Evolutionary conservation across 1,140 invertebrate species (phyloP).

Genomic region (Pissodes strobi): DNA sequence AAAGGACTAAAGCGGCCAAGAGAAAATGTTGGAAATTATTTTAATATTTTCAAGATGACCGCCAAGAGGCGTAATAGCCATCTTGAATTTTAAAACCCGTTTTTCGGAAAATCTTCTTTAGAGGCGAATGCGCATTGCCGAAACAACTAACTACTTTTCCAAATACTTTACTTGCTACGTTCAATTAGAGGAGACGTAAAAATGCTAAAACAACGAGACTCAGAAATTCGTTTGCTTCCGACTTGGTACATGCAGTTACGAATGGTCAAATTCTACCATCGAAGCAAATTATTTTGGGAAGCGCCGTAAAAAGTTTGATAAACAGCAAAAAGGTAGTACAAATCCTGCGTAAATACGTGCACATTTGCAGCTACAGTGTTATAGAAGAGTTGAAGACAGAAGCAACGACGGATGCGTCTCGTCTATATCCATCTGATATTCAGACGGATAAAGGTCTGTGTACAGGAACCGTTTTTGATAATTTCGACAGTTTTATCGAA

Average conservation of each 20-base stretch:
- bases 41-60: no score
- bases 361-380: constrained; percentile 47
- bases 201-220: neutral
- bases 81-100: no score
- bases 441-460: constrained; percentile 11
- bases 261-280: constrained; percentile 42
- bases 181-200: no score
- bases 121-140: no score
- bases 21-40: no score
- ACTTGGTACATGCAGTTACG: constrained; percentile 45
- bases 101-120: no score
- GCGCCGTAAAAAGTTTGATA: constrained; percentile 49
- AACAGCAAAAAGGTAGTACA: constrained; percentile 44
- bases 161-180: no score
- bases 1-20: no score
- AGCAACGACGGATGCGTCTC: constrained; percentile 34
- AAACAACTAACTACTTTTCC: no score
- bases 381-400: constrained; percentile 50
- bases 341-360: constrained; percentile 49
- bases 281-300: constrained; percentile 41
- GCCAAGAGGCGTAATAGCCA: no score
- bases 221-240: constrained; percentile 5
- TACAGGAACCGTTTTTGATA: constrained; percentile 56
- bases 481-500: constrained; percentile 57
- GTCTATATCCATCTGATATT: constrained; percentile 44